phyloP scores from a whole-genome alignment of 2,797 vertebrate species.

The Sus cebifrons region DNA sequence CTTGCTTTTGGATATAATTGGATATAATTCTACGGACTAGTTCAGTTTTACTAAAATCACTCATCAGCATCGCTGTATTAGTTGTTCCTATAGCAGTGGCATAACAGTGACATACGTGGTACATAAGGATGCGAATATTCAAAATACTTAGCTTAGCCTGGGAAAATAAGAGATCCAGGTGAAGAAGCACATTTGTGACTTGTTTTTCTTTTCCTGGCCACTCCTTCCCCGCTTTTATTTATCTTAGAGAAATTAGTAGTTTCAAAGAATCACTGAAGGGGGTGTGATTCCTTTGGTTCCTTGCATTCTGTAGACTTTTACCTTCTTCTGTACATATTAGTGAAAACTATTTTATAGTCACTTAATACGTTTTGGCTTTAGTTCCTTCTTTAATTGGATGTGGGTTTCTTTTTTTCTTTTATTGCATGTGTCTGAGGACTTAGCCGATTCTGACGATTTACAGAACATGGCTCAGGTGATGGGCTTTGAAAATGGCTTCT shows the following conservation, averaged over 20 bases:
- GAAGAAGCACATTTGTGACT: neutral
- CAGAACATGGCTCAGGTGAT: rapidly evolving
- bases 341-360: neutral
- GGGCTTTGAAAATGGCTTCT: constrained; percentile 12
- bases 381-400: neutral
- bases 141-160: neutral
- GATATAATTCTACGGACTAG: neutral
- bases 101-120: neutral
- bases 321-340: neutral
- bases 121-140: neutral
- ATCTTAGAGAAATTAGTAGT: neutral
- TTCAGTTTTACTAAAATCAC: rapidly evolving
- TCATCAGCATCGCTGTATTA: neutral
- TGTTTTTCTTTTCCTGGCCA: neutral
- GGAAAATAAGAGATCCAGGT: neutral
- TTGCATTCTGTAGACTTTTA: neutral
- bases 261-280: neutral
- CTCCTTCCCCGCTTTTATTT: neutral
- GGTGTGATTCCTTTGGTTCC: neutral
- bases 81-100: too few relatives aligned
- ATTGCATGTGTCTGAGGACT: neutral
- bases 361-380: neutral
- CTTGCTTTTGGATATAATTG: neutral
- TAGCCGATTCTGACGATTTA: neutral
- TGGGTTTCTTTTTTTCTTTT: neutral